Evolutionary conservation across 2,888 invertebrate genomes (phyloP).

Genomic region (Ctena decussata): DNA sequence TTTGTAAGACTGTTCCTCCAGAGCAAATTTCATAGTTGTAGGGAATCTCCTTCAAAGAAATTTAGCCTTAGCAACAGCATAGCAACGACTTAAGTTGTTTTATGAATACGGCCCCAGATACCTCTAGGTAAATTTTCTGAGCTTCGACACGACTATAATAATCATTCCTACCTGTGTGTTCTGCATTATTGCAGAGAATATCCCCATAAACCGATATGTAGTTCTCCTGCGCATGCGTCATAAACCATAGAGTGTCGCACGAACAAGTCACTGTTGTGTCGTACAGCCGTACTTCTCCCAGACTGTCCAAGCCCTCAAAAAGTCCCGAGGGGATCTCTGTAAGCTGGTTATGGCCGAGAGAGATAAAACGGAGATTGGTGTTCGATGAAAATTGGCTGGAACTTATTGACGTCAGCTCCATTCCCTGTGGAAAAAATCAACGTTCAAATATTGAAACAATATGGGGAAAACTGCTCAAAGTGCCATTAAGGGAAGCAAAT

Average conservation of each 20-base stretch:
- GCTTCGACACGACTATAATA: not conserved
- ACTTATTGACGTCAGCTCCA: slow-evolving; percentile 25
- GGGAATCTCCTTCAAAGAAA: too few relatives aligned
- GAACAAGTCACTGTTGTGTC: slow-evolving; percentile 36
- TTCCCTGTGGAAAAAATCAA: not conserved
- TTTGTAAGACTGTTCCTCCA: too few relatives aligned
- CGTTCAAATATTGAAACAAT: too few relatives aligned
- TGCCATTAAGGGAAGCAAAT: too few relatives aligned
- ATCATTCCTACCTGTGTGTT: not conserved
- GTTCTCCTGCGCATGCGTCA: slow-evolving; percentile 24
- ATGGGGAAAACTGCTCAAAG: too few relatives aligned
- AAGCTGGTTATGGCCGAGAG: slow-evolving; percentile 42
- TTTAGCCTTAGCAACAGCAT: too few relatives aligned
- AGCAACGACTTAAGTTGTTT: too few relatives aligned
- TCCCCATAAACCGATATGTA: slow-evolving; percentile 48
- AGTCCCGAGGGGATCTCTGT: slow-evolving; percentile 39
- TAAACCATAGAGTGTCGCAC: slow-evolving; percentile 52
- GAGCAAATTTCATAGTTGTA: too few relatives aligned
- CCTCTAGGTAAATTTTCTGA: too few relatives aligned
- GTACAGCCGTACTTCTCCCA: slow-evolving; percentile 54
- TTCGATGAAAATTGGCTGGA: slow-evolving; percentile 29
- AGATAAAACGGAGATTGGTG: slow-evolving; percentile 45
- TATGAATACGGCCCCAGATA: too few relatives aligned
- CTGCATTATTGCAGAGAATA: slow-evolving; percentile 40
- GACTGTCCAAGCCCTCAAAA: slow-evolving; percentile 39